A percentile compares a stretch with the other conserved stretches of the same genome.
Evolutionary conservation across 1,140 invertebrate species (phyloP).

Genomic region (Aphelenchoides besseyi): DNA sequence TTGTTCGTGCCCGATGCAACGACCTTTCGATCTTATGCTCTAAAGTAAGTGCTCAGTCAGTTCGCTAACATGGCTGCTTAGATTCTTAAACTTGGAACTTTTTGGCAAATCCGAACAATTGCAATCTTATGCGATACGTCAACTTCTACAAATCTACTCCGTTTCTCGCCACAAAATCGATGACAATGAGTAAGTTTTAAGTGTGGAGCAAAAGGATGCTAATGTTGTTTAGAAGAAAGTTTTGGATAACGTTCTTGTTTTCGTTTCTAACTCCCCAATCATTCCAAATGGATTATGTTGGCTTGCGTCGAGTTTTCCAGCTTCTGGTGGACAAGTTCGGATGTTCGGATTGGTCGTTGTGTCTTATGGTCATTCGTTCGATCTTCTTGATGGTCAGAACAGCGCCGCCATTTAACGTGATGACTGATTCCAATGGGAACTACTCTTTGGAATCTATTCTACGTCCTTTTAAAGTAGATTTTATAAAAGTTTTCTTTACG

Average conservation of each 20-base stretch:
- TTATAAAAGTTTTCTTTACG: background rate
- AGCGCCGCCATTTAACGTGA: background rate
- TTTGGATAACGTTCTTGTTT: background rate
- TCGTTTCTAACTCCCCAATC: background rate
- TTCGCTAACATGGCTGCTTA: background rate
- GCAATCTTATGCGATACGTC: background rate
- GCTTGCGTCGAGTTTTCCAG: background rate
- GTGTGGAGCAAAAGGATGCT: no score
- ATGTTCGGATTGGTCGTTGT: background rate
- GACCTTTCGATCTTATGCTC: no score
- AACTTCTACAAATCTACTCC: background rate
- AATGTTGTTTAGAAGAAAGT: background rate
- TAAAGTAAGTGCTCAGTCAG: no score
- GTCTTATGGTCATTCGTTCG: background rate
- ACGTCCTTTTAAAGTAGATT: background rate
- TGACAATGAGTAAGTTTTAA: no score
- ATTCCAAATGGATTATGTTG: background rate
- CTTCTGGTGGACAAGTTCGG: background rate
- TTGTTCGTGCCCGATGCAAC: conserved; percentile 1
- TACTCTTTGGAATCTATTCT: background rate
- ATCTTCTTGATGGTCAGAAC: background rate
- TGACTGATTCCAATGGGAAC: background rate
- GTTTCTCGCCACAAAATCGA: no score
- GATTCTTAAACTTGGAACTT: background rate
- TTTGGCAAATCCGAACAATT: background rate